phyloP scores from a whole-genome alignment of 2,113 vertebrate species.

The Ploceus nigricollis region DNA sequence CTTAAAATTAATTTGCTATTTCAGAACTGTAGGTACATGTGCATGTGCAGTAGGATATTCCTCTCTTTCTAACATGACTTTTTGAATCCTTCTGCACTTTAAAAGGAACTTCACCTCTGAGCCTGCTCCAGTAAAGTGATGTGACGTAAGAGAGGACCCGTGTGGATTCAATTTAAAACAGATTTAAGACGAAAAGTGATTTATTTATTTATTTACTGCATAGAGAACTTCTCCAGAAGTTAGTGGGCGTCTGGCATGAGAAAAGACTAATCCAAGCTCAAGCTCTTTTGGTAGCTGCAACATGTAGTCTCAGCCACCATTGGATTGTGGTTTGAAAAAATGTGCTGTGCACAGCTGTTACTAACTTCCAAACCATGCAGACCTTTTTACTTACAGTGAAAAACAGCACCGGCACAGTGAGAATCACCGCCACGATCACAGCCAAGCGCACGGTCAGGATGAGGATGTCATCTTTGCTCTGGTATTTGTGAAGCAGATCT shows the following conservation, averaged over 20 bases:
- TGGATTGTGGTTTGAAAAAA: neutral
- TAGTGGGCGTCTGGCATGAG: neutral
- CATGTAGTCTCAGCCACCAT: neutral
- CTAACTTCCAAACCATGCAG: neutral
- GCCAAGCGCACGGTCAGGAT: conserved; percentile 77
- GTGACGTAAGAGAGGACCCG: neutral
- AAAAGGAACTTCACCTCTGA: neutral
- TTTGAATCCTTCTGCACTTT: neutral
- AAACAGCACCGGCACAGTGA: conserved; percentile 79
- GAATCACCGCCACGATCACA: conserved; percentile 77
- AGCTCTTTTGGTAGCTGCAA: neutral
- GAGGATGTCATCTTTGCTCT: conserved; percentile 68
- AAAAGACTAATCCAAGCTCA: neutral
- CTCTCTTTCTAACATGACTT: neutral
- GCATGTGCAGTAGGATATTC: neutral
- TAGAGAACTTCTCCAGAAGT: neutral
- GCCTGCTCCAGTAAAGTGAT: neutral
- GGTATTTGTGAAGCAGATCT: conserved; percentile 79
- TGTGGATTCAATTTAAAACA: neutral
- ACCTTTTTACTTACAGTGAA: conserved; percentile 75
- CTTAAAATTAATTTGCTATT: neutral
- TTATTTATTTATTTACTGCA: neutral
- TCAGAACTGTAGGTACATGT: neutral
- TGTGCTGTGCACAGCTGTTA: accelerated
- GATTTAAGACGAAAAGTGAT: neutral